These are phyloP conservation scores for Potorous gilbertii DNA, from an alignment of 2,797 vertebrate genomes.

Conservation along the genomic window DNA sequence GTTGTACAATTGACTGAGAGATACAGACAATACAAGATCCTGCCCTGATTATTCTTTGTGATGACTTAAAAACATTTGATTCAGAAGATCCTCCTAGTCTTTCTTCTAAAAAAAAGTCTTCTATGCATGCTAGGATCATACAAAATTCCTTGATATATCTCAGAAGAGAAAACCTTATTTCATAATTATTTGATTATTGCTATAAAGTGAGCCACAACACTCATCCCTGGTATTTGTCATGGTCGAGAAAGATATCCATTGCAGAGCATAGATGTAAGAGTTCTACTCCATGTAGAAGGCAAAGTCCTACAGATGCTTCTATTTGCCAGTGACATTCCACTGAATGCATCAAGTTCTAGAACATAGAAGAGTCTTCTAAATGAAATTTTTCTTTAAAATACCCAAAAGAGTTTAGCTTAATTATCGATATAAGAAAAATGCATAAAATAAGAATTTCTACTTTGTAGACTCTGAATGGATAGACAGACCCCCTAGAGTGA, in stretches of 20 bases:
- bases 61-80: background rate
- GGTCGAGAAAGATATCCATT: background rate
- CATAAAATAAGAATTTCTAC: background rate
- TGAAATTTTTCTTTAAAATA: background rate
- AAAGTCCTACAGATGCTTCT: background rate
- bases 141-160: background rate
- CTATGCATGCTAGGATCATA: background rate
- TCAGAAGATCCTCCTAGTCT: background rate
- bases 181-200: background rate
- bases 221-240: background rate
- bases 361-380: background rate
- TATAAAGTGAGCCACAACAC: background rate
- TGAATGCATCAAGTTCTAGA: background rate
- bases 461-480: background rate
- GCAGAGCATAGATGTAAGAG: background rate
- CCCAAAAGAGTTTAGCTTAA: background rate
- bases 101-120: background rate
- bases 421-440: background rate
- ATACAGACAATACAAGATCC: background rate
- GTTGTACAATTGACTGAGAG: background rate
- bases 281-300: background rate
- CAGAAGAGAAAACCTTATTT: background rate
- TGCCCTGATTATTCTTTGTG: background rate
- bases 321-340: background rate
- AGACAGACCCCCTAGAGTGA: background rate